Base-by-base conservation (phyloP, 2,888 invertebrate genomes). In the Meta bourneti region DNA sequence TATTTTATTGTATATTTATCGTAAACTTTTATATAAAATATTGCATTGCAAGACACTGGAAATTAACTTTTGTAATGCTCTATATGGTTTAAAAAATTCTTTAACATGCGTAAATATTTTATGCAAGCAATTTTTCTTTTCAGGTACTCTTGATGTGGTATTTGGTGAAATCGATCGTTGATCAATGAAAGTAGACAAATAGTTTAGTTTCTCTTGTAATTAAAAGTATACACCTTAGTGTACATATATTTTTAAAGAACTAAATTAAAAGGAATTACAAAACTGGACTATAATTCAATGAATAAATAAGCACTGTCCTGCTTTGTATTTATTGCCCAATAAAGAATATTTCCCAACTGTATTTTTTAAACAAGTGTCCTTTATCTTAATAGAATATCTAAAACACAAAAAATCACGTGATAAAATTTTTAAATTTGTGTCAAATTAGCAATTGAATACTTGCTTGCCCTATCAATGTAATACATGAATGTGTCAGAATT, bases 151-250 rank as follows among this genome's bases (percentile, higher is more conserved):
- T 51, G 98, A 98, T 95, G 97, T 98, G 93, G 98, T 98, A 7
- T 98, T 98, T 95, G 98, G 98, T 20, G 98, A 98, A 95, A 97
- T 98, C 93, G 98, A 98, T 96, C 97, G 98, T 96, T 98, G 82
- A 69, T 13, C 61, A 61, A 16, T 16, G 8, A 16, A 61, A 61
- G 16, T 61, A 34, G 34, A 11, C 11, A 61, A 61, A 61, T 16
- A 61, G 4, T 61, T 16, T 61, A 61, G 61, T 61, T 61, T 61
- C 34, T 34, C 34, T 61, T 61, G 11, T 16, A 61, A 61, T 61
- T 61, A 61, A 61, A 61, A 1, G 4, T 4, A 34, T 34, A 34
- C 4, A 34, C 8, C 61, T 61, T 61, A 61, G 61, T 61, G 61
- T 61, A 61, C 0, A 61, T 61, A 61, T 61, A 4, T 61, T 61